A percentile compares a stretch with the other conserved stretches of the same genome.
phyloP scores from a whole-genome alignment of 2,888 invertebrate species.

The Pristionchus maxplancki region DNA sequence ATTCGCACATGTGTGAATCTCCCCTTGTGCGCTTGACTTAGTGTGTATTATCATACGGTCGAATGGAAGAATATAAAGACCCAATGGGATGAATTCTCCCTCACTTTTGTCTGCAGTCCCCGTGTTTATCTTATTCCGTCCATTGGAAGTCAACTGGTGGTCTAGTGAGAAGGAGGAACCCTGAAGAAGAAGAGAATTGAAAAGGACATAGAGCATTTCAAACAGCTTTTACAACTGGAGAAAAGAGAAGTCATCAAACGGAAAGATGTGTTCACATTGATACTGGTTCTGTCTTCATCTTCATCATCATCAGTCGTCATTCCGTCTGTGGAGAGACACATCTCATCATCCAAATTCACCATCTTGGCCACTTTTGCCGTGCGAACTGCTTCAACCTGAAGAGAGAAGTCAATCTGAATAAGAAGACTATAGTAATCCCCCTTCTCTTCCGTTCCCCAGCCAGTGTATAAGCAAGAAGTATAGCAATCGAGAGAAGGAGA shows the following conservation, averaged over 20 bases:
- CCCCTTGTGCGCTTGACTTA: neutral
- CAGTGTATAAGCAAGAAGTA: neutral
- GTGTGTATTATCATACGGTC: neutral
- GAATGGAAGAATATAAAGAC: neutral
- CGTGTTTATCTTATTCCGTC: slow-evolving; percentile 33
- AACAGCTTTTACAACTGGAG: neutral
- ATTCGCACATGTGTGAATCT: slow-evolving; percentile 24
- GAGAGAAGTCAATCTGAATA: neutral
- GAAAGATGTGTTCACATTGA: neutral
- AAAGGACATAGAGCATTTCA: neutral
- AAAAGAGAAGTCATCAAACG: neutral
- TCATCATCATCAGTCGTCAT: slow-evolving; percentile 68
- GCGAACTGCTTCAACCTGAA: slow-evolving; percentile 70
- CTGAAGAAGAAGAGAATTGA: neutral
- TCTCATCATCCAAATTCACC: slow-evolving; percentile 76
- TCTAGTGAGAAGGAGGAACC: slow-evolving; percentile 46
- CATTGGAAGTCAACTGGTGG: slow-evolving; percentile 16
- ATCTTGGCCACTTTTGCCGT: slow-evolving; percentile 70
- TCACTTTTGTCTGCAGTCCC: slow-evolving; percentile 32
- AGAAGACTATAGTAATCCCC: slow-evolving; percentile 37
- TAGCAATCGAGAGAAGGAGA: slow-evolving; percentile 15
- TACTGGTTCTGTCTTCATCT: slow-evolving; percentile 50
- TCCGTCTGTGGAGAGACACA: slow-evolving; percentile 70
- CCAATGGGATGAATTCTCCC: neutral
- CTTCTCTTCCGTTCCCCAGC: neutral